Evolutionary conservation across 1,140 invertebrate species (phyloP), one percentile per base, ranked within the genome.

Genomic region (Cyclina sinensis): DNA sequence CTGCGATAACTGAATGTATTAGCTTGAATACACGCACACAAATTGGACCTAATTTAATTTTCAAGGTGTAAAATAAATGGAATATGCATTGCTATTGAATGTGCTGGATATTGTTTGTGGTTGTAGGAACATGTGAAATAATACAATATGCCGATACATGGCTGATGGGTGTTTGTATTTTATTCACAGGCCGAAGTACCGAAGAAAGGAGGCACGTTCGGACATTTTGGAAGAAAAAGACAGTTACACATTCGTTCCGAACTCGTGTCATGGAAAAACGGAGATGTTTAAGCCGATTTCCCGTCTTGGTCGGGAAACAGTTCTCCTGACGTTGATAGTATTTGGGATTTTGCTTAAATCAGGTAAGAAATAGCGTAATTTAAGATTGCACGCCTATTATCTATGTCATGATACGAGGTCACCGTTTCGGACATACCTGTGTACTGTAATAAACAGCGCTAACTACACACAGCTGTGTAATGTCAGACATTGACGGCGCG

Each of bases 241-340:
- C 24, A 39, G 14, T 27, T 18, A 54, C 51, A 68, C 76, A 62
- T 35, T 39, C 32, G 59, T 51, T 54, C n/a, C 51, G 74, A 39
- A 80, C 70, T 65, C 70, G 62, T 87, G 85, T 87, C 85, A 87
- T 87, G 85, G 85, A 87, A 87, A 68, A 68, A 32, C 57, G 76
- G 85, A 79, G 43, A 87, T 87, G 85, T 80, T 62, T 54, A 65
- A 21, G 21, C 74, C 73, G 43, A 78, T 79, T 18, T 68, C 85
- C 74, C 74, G 54, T 46, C 54, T 27, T 48, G 51, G 70, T 76
- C 84, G 81, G 65, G 62, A 51, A 51, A 32, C 37, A 24, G 37
- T 35, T 7, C 3, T 62, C 39, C 70, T 86, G 79, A 81, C 79
- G 4, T 5, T 81, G 12, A 11, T 81, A 21, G n/a, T 83, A 1